A percentile compares a stretch with the other conserved stretches of the same genome.
These are phyloP conservation scores for Drosophila anomelani DNA, from an alignment of 2,888 invertebrate genomes.

Conservation along the genomic window DNA sequence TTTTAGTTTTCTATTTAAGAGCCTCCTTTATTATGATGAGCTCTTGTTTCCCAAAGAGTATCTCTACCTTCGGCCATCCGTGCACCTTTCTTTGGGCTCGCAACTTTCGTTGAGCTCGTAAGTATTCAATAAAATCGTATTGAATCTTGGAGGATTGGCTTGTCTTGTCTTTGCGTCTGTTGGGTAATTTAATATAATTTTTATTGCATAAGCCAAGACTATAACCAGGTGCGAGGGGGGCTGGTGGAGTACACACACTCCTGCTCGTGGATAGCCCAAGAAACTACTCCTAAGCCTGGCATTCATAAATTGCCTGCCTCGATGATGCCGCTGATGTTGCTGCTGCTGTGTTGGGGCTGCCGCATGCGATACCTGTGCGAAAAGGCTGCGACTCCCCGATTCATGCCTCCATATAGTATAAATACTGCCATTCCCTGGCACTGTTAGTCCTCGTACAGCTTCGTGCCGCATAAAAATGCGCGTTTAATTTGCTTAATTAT, in stretches of 20 bases:
- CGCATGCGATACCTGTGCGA: constrained; percentile 79
- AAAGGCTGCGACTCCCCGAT: constrained; percentile 51
- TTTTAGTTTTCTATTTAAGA: not conserved
- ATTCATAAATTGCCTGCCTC: constrained; percentile 71
- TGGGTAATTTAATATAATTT: constrained; percentile 80
- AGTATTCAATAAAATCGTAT: constrained; percentile 72
- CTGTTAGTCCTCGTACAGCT: constrained; percentile 35
- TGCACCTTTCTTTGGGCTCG: constrained; percentile 12
- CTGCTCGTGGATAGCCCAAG: not conserved
- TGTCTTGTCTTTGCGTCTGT: constrained; percentile 57
- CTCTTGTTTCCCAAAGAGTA: constrained; percentile 9
- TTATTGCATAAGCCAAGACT: constrained; percentile 70
- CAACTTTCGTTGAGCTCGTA: constrained; percentile 54
- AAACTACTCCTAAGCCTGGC: constrained; percentile 67
- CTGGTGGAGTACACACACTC: not conserved
- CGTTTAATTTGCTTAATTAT: constrained; percentile 79
- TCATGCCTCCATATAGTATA: constrained; percentile 12
- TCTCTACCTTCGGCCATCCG: constrained; percentile 8
- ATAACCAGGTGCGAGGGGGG: not conserved
- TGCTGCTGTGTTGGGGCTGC: constrained; percentile 56
- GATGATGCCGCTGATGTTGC: constrained; percentile 25
- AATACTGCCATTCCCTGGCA: not conserved
- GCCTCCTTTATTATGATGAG: not conserved
- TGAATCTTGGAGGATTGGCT: constrained; percentile 53
- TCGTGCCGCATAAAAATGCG: constrained; percentile 76